Conservation (phyloP, 2,797 vertebrate genomes). For the Limnodromus scolopaceus region DNA sequence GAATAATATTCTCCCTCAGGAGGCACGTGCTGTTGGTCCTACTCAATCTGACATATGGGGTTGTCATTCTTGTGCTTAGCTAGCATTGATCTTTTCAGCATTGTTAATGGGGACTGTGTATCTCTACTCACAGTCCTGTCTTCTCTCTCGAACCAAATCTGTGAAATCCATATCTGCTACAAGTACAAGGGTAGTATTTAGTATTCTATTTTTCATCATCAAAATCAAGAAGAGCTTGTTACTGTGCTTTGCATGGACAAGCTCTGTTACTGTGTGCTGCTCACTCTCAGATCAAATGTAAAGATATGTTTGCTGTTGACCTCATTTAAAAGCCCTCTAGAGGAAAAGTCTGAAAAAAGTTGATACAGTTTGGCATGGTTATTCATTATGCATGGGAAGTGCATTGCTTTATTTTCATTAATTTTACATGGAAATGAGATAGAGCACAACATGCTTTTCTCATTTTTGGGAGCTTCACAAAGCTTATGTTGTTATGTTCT, state of each 20-base stretch:
- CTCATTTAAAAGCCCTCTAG: constrained; percentile 74
- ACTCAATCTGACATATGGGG: constrained; percentile 59
- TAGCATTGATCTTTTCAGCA: constrained; percentile 69
- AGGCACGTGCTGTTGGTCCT: neutral
- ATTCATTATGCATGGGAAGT: constrained; percentile 74
- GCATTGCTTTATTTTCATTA: constrained; percentile 74
- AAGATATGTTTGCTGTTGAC: constrained; percentile 68
- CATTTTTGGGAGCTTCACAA: constrained; percentile 33
- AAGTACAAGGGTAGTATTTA: constrained; percentile 16
- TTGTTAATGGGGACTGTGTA: constrained; percentile 55
- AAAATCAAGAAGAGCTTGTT: constrained; percentile 43
- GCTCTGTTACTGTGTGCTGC: constrained; percentile 29
- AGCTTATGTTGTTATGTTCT: constrained; percentile 10
- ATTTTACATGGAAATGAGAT: constrained; percentile 73
- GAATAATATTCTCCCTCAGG: constrained; percentile 8
- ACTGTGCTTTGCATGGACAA: constrained; percentile 23
- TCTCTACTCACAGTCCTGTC: constrained; percentile 45
- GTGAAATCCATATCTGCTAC: constrained; percentile 39
- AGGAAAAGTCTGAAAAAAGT: constrained; percentile 67
- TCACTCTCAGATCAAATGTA: constrained; percentile 48
- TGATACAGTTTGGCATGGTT: constrained; percentile 65
- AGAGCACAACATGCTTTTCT: constrained; percentile 24
- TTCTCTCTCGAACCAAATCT: neutral
- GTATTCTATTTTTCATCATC: constrained; percentile 49
- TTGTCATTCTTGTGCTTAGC: constrained; percentile 67